Percentiles rank a stretch among this genome's conserved stretches.
phyloP scores from a whole-genome alignment of 1,140 invertebrate genomes.

The Cyclargus thomasi region DNA sequence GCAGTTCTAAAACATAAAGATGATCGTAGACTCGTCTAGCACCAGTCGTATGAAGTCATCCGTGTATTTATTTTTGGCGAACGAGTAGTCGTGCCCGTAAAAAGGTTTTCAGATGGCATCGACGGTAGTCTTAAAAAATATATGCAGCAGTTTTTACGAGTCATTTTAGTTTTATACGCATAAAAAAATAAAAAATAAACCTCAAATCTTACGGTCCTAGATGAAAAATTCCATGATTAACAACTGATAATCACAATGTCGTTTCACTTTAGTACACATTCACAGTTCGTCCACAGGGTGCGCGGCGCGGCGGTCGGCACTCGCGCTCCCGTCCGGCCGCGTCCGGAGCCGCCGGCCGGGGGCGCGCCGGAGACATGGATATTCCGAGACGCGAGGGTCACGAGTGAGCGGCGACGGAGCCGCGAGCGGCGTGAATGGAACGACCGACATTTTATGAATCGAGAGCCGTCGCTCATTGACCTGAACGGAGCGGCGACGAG shows the following conservation, averaged over 20 bases:
- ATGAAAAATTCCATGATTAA: conserved; percentile 57
- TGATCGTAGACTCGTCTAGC: conserved; percentile 24
- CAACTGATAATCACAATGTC: conserved; percentile 52
- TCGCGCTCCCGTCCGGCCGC: conserved; percentile 48
- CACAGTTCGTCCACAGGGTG: conserved; percentile 48
- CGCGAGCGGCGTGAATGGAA: conserved; percentile 69
- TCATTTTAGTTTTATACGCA: no score
- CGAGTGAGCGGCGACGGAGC: conserved; percentile 68
- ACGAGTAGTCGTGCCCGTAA: no score
- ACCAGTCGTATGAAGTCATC: conserved; percentile 18
- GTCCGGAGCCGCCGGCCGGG: conserved; percentile 31
- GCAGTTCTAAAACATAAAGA: neutral
- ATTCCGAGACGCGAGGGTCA: conserved; percentile 73
- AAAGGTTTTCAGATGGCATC: no score
- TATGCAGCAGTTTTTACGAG: no score
- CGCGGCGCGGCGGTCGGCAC: conserved; percentile 49
- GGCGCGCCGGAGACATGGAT: conserved; percentile 67
- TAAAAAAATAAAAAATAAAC: conserved; percentile 31
- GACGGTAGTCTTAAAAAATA: neutral
- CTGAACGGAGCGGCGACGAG: conserved; percentile 39
- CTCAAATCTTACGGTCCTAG: conserved; percentile 60
- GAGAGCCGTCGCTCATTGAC: conserved; percentile 70
- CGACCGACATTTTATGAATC: conserved; percentile 74
- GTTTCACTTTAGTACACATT: conserved; percentile 63
- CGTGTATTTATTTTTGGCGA: no score